Conservation (phyloP, 1,140 invertebrate genomes). For the Arion vulgaris region DNA sequence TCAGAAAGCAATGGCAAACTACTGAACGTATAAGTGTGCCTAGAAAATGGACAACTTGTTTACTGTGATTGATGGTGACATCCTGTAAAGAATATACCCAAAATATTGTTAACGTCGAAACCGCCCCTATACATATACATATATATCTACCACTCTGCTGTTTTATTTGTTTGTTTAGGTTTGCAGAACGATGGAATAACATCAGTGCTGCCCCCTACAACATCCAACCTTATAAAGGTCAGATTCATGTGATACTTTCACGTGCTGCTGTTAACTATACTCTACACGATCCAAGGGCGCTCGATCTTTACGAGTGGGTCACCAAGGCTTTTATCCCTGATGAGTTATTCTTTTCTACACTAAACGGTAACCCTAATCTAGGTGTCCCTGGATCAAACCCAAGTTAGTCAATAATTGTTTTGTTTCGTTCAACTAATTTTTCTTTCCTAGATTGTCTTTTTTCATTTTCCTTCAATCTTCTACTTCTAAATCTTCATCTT, state of each 20-base stretch:
- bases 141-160: no score
- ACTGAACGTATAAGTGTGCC: no score
- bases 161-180: conserved; percentile 21
- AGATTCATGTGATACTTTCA: conserved; percentile 55
- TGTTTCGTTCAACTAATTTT: no score
- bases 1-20: no score
- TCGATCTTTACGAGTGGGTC: conserved; percentile 57
- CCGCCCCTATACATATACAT: no score
- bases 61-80: no score
- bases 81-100: no score
- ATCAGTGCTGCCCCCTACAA: conserved; percentile 45
- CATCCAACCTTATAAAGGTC: conserved; percentile 58
- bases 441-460: no score
- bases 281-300: conserved; percentile 43
- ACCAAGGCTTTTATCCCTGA: conserved; percentile 55
- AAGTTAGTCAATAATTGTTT: conserved; percentile 45
- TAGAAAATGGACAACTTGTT: no score
- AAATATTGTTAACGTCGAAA: no score
- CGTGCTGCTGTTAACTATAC: conserved; percentile 58
- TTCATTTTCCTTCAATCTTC: not conserved
- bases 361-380: conserved; percentile 55
- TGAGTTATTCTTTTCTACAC: conserved; percentile 58
- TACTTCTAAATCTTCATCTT: not conserved
- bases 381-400: conserved; percentile 49
- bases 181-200: conserved; percentile 31